phyloP scores from a whole-genome alignment of 2,113 vertebrate genomes.

The Passer montanus region DNA sequence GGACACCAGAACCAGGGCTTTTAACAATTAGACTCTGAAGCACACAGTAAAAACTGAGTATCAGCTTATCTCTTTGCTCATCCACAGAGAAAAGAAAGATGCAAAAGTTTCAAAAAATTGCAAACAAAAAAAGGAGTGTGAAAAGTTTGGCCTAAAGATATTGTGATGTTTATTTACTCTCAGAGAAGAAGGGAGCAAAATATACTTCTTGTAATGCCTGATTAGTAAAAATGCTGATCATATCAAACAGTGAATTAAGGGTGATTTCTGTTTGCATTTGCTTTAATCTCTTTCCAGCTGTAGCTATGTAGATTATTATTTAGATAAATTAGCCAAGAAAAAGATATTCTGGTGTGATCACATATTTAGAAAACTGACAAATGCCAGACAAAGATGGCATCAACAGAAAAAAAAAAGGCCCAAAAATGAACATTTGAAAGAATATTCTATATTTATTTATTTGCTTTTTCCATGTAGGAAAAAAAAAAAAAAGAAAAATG shows the following conservation, averaged over 20 bases:
- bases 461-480: background rate
- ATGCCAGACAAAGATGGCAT: background rate
- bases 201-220: background rate
- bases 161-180: background rate
- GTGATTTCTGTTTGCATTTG: background rate
- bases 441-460: background rate
- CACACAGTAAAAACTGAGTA: background rate
- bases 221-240: background rate
- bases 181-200: background rate
- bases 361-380: background rate
- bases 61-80: background rate
- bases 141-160: background rate
- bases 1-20: background rate
- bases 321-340: background rate
- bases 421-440: background rate
- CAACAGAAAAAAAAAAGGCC: background rate
- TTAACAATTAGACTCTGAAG: background rate
- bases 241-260: background rate
- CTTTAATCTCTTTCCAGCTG: background rate
- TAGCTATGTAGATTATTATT: background rate
- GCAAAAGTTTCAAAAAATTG: background rate
- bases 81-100: background rate
- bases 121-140: background rate
- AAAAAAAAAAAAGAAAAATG: background rate
- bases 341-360: background rate